phyloP scores from a whole-genome alignment of 2,113 vertebrate species.

The Etheostoma cragini region DNA sequence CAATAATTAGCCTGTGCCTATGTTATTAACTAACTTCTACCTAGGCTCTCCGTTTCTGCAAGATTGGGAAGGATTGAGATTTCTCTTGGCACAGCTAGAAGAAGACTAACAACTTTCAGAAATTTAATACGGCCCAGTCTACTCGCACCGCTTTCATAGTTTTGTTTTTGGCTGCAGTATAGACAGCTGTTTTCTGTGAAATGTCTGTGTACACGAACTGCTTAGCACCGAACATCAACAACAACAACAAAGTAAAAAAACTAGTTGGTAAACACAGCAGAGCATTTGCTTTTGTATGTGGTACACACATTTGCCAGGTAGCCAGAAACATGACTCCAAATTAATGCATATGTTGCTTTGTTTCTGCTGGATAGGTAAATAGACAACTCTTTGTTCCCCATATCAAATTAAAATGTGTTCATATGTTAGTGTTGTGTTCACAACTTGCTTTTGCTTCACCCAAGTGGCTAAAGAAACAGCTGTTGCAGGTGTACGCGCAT shows the following conservation, averaged over 20 bases:
- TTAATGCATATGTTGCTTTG: background rate
- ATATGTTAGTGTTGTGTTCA: background rate
- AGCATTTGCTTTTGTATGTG: too few relatives aligned
- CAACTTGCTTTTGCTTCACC: background rate
- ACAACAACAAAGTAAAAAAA: background rate
- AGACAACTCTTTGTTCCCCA: background rate
- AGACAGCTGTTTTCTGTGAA: background rate
- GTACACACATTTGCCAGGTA: background rate
- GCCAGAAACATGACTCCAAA: background rate
- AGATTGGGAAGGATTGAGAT: too few relatives aligned
- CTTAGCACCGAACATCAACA: background rate
- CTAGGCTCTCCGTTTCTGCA: too few relatives aligned
- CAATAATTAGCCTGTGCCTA: too few relatives aligned
- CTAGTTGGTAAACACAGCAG: background rate
- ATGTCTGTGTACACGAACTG: background rate
- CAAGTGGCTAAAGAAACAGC: background rate
- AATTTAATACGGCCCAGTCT: too few relatives aligned
- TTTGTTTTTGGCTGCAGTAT: background rate
- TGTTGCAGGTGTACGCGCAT: background rate
- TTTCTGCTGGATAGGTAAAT: background rate
- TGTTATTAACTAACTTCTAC: too few relatives aligned
- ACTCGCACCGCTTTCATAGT: background rate
- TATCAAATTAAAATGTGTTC: background rate
- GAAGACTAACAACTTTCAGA: too few relatives aligned
- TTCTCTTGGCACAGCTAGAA: too few relatives aligned